These are phyloP conservation scores for Ylistrum balloti DNA, from an alignment of 1,140 invertebrate genomes.

Conservation along the genomic window DNA sequence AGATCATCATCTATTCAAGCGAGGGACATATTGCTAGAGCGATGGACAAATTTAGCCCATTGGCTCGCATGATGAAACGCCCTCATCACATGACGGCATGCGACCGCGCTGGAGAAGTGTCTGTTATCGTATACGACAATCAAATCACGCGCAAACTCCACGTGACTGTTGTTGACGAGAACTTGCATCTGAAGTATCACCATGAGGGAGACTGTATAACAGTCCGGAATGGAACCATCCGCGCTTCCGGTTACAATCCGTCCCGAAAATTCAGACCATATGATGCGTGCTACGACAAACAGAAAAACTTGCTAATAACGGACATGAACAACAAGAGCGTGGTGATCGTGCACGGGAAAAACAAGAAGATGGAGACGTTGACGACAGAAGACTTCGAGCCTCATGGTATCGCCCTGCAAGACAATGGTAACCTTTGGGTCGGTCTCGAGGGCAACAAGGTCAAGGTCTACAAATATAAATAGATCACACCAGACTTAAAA, in stretches of 20 bases:
- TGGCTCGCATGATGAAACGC: not conserved
- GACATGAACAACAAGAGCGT: not conserved
- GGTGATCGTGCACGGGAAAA: not conserved
- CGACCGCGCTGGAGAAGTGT: not conserved
- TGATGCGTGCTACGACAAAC: conserved; percentile 30
- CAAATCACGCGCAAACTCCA: conserved; percentile 7
- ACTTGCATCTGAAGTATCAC: not conserved
- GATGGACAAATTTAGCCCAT: not conserved
- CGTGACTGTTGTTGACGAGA: conserved; percentile 5
- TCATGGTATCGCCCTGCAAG: not conserved
- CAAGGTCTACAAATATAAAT: conserved; percentile 35
- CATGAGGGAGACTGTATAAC: conserved; percentile 30
- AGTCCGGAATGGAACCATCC: not conserved
- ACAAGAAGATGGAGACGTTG: conserved; percentile 10
- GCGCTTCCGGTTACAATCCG: not conserved
- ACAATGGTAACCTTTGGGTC: not conserved
- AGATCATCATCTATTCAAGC: not conserved
- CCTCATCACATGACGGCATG: conserved; percentile 10
- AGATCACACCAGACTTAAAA: not conserved
- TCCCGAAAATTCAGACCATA: not conserved
- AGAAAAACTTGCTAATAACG: not conserved
- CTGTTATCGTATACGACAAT: conserved; percentile 10
- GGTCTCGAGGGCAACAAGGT: conserved; percentile 8
- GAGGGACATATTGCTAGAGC: not conserved
- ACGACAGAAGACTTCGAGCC: not conserved